Base-by-base conservation (phyloP, 2,113 vertebrate genomes). In the Pelmatolapia mariae region DNA sequence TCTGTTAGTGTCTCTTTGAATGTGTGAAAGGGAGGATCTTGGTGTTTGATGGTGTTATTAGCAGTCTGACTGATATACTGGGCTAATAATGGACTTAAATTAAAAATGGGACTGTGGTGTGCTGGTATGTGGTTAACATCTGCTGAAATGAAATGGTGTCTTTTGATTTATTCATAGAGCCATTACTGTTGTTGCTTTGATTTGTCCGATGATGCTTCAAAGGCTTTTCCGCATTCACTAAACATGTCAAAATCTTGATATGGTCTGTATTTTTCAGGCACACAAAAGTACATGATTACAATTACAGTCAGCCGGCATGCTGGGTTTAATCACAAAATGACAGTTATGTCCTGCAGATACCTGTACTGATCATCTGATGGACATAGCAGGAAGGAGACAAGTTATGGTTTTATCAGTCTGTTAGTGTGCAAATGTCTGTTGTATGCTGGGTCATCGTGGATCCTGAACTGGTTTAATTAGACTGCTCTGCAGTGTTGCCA, bases 1-100 rank as follows among this genome's bases (percentile, higher is more conserved):
- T 86, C 45, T 12, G 53, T 88, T 82, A 89, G 68, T 86, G 81
- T 85, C 61, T 84, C 29, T 52, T 81, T 82, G 61, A 50, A 71
- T n/a, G 57, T 84, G 82, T 68, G 16, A 61, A 45, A 38, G 79
- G 80, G n/a, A 68, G 36, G 47, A 38, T 40, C 50, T 56, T 80
- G 53, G 76, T 84, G 66, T 86, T 89, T 93, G 80, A 90, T 87
- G 76, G 89, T 52, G 83, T 86, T 89, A 86, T 83, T 89, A 87
- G 53, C 26, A 83, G 52, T 81, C 80, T 4, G 5, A 26, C 80
- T 91, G 87, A 93, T 86, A 80, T 76, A 90, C 45, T 54, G 18
- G 12, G n/a, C 66, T 38, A 83, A 63, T 92, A 89, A 92, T 84
- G 53, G 43, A n/a, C 87, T 86, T 87, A 26, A 85, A 85, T 92